A percentile compares a stretch with the other conserved stretches of the same genome.
phyloP scores from a whole-genome alignment of 2,888 invertebrate genomes.

The Sceliomorpha sp. region DNA sequence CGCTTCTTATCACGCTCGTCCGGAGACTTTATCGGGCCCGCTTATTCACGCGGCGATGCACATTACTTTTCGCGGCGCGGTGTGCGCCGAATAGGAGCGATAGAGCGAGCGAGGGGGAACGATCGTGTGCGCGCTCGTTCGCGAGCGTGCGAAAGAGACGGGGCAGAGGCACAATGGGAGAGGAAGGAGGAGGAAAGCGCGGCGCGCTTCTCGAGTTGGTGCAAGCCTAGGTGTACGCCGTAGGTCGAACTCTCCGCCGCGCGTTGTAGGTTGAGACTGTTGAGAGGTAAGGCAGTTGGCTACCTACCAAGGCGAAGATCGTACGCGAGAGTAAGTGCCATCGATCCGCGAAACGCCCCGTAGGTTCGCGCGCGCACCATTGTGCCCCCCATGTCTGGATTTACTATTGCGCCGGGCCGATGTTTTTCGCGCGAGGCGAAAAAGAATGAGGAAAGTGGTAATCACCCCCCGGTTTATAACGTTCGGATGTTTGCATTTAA shows the following conservation, averaged over 20 bases:
- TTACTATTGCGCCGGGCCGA: slow-evolving; percentile 65
- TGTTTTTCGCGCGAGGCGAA: slow-evolving; percentile 52
- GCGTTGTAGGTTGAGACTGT: slow-evolving; percentile 28
- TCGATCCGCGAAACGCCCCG: slow-evolving; percentile 72
- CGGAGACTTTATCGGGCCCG: slow-evolving; percentile 54
- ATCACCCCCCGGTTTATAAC: background rate
- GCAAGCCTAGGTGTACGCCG: slow-evolving; percentile 22
- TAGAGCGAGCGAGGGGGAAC: slow-evolving; percentile 37
- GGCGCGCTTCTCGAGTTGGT: background rate
- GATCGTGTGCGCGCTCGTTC: too few species aligned
- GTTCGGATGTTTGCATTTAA: too few species aligned
- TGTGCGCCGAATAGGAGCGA: slow-evolving; percentile 38
- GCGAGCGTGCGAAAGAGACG: slow-evolving; percentile 1
- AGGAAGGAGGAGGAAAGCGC: slow-evolving; percentile 13
- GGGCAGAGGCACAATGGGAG: too few species aligned
- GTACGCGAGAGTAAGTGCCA: slow-evolving; percentile 65
- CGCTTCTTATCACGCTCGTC: slow-evolving; percentile 42
- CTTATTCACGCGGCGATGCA: slow-evolving; percentile 61
- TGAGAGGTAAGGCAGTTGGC: slow-evolving; percentile 50
- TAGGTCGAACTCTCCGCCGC: slow-evolving; percentile 37
- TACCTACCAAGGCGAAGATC: slow-evolving; percentile 56
- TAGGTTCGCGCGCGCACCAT: slow-evolving; percentile 65
- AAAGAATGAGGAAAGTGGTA: slow-evolving; percentile 21
- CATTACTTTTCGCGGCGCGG: slow-evolving; percentile 57
- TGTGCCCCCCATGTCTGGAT: slow-evolving; percentile 65